phyloP scores from a whole-genome alignment of 2,888 invertebrate genomes.

The Xestobium rufovillosum region DNA sequence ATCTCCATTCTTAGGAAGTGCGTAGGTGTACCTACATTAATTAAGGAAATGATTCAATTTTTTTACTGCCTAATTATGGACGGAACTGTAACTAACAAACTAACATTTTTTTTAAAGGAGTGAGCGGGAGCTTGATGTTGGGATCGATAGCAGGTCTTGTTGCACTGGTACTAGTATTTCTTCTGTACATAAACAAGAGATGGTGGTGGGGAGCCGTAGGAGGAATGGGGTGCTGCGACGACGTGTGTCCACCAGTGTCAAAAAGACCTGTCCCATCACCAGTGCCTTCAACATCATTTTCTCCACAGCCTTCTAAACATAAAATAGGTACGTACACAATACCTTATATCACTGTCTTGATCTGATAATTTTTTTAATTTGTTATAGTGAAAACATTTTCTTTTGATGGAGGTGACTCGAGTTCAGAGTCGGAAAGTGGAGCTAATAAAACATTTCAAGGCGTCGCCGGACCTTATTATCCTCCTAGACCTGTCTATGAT shows the following conservation, averaged over 20 bases:
- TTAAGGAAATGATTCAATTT: too few species aligned
- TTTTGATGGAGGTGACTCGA: slow-evolving; percentile 58
- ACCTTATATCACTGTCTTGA: slow-evolving; percentile 2
- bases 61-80: too few species aligned
- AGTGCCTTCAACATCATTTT: slow-evolving; percentile 36
- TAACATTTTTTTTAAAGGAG: slow-evolving; percentile 41
- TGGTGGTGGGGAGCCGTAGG: slow-evolving; percentile 60
- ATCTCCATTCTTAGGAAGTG: too few species aligned
- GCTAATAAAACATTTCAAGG: slow-evolving; percentile 36
- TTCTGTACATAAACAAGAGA: slow-evolving; percentile 78
- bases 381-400: slow-evolving; percentile 55
- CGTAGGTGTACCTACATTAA: too few species aligned
- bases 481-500: slow-evolving; percentile 37
- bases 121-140: slow-evolving; percentile 77
- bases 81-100: too few species aligned
- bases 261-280: slow-evolving; percentile 41
- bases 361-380: too few species aligned
- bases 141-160: slow-evolving; percentile 82
- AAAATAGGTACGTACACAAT: slow-evolving; percentile 40
- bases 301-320: slow-evolving; percentile 30
- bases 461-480: slow-evolving; percentile 42
- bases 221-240: slow-evolving; percentile 57
- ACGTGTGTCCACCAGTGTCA: slow-evolving; percentile 42
- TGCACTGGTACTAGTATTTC: slow-evolving; percentile 71
- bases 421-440: slow-evolving; percentile 65